Conservation (phyloP, 2,797 vertebrate species). For the Peromyscus nudipes region DNA sequence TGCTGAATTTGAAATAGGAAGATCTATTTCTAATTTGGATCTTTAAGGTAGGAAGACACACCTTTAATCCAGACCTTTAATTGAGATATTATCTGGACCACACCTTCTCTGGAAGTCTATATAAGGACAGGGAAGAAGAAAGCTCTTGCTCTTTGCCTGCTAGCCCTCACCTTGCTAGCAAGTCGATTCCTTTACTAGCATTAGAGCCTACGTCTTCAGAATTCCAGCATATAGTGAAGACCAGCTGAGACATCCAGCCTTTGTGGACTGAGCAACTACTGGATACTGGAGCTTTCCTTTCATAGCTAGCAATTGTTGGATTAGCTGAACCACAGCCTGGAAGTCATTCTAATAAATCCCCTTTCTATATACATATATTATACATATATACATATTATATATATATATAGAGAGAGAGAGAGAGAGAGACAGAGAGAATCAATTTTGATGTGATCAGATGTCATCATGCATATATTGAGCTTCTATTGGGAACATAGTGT, state of each 20-base stretch:
- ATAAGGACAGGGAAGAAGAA: neutral
- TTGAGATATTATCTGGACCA: neutral
- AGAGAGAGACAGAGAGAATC: neutral
- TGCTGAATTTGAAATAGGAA: neutral
- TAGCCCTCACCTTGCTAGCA: neutral
- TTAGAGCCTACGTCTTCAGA: neutral
- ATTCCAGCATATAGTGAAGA: neutral
- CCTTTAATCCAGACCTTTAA: neutral
- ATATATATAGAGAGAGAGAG: neutral
- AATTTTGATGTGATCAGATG: constrained; percentile 11
- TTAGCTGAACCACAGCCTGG: neutral
- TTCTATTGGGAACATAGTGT: neutral
- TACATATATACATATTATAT: too few relatives aligned
- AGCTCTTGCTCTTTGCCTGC: neutral
- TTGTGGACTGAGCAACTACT: neutral
- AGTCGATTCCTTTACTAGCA: neutral
- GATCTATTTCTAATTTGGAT: neutral
- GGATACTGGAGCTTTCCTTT: neutral
- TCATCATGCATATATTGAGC: neutral
- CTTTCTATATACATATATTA: too few relatives aligned
- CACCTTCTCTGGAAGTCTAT: neutral
- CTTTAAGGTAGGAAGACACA: neutral
- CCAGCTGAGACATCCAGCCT: neutral
- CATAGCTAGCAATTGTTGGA: neutral
- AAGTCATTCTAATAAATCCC: neutral